Percentiles rank a stretch among this genome's conserved stretches.
These are phyloP conservation scores for Mizuhopecten yessoensis DNA, from an alignment of 1,140 invertebrate genomes.

Conservation along the genomic window DNA sequence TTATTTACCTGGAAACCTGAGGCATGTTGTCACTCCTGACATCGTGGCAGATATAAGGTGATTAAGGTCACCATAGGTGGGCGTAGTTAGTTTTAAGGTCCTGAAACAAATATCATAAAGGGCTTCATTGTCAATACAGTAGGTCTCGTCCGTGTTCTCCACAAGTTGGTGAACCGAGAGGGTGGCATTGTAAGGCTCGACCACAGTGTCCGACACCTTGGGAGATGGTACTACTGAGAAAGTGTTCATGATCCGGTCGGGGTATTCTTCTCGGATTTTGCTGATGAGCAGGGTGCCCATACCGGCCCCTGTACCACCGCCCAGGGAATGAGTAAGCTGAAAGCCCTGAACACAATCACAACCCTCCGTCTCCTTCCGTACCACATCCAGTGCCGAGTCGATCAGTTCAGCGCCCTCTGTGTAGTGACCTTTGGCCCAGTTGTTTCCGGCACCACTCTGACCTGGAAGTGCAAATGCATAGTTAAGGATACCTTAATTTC, in stretches of 20 bases:
- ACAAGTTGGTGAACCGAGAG: constrained; percentile 91
- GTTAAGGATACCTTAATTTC: no score
- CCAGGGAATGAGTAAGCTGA: constrained; percentile 91
- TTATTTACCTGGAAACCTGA: constrained; percentile 89
- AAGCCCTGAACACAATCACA: constrained; percentile 92
- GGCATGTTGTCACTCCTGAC: constrained; percentile 92
- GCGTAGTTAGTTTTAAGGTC: constrained; percentile 91
- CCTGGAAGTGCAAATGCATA: constrained; percentile 54
- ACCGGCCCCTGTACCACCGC: constrained; percentile 78
- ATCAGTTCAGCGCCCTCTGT: constrained; percentile 96
- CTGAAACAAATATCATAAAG: constrained; percentile 97
- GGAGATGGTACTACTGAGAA: constrained; percentile 95
- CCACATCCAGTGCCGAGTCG: constrained; percentile 91
- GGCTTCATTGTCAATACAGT: constrained; percentile 89
- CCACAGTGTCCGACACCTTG: constrained; percentile 87
- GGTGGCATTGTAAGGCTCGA: constrained; percentile 86
- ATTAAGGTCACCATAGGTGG: constrained; percentile 87
- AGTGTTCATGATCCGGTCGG: constrained; percentile 86
- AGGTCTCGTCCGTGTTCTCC: constrained; percentile 89
- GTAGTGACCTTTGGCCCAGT: constrained; percentile 97
- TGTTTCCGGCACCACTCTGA: constrained; percentile 90
- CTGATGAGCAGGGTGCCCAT: constrained; percentile 85
- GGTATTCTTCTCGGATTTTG: constrained; percentile 85
- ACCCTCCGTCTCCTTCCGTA: constrained; percentile 92
- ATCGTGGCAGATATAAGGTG: constrained; percentile 86